Percentiles rank a stretch among this genome's conserved stretches.
Evolutionary conservation across 2,113 vertebrate genomes (phyloP).

Genomic region (Nicator chloris): DNA sequence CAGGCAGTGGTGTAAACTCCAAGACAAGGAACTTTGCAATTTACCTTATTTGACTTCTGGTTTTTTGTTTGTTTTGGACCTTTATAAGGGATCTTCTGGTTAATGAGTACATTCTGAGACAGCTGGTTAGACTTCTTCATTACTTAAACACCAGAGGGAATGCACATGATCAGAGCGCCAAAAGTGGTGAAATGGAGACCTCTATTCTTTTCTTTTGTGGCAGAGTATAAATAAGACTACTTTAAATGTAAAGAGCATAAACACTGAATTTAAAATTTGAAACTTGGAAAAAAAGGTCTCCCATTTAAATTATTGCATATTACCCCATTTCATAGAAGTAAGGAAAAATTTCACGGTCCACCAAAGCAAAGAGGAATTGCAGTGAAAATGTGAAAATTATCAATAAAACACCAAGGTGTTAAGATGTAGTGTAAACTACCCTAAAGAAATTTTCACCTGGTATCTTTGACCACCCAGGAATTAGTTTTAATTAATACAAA

Average conservation of each 20-base stretch:
- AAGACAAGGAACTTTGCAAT: background rate
- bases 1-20: background rate
- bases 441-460: background rate
- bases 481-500: constrained; percentile 21
- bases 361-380: background rate
- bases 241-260: background rate
- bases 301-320: background rate
- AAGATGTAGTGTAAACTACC: background rate
- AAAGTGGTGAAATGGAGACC: background rate
- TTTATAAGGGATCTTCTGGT: background rate
- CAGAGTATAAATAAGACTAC: background rate
- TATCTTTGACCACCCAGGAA: background rate
- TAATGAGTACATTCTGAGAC: background rate
- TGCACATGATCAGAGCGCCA: background rate
- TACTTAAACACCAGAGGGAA: background rate
- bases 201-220: background rate
- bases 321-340: background rate
- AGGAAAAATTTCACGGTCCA: constrained; percentile 12
- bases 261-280: background rate
- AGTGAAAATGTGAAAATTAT: constrained; percentile 34
- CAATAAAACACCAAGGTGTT: background rate
- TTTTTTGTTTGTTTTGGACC: background rate
- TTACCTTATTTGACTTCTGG: background rate
- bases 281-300: background rate
- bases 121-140: background rate